Evolutionary conservation across 2,888 invertebrate genomes (phyloP), one percentile per base, ranked within the genome.

Genomic region (Coelogynopora nodosa): DNA sequence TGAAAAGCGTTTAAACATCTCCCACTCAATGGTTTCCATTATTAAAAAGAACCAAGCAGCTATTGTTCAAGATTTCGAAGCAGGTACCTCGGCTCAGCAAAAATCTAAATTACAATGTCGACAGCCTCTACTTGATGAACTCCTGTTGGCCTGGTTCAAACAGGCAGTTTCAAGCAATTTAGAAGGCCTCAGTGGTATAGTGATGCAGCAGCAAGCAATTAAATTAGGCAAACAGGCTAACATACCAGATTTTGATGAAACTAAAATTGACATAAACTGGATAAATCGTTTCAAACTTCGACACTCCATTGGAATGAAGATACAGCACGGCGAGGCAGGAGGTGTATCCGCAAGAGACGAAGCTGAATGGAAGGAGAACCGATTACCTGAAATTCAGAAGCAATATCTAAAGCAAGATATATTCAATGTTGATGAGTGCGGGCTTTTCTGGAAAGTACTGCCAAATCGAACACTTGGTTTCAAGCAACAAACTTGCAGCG

Each of bases 231-330:
- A n/a, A 5, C 10, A 80, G 29, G 81, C 81, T 5, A 80, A 80
- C 29, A 27, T 80, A 5, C 2, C 2, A 28, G 81, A 80, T n/a
- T 80, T 80, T n/a, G 81, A 80, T 28, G 81, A 80, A 28, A 5
- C 81, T 13, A 80, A 80, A n/a, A 5, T 80, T 5, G 81, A 80
- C 81, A 80, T 80, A 5, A 80, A 80, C 29, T 80, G 81, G 81
- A 80, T 80, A 10, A 80, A 80, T 80, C 81, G 81, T 23, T 80
- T 80, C 81, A 80, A 80, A 23, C 10, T 5, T 13, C 10, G 81
- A 80, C 81, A 80, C 23, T 80, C 81, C 5, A 80, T 80, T 28
- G 81, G 23, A 10, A 5, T 2, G 23, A 80, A 80, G 23, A 80
- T 80, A 13, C 5, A 10, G 81, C 81, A 80, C 23, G 81, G 81